Conservation (phyloP, 2,113 vertebrate species). For the Brienomyrus longianalis region DNA sequence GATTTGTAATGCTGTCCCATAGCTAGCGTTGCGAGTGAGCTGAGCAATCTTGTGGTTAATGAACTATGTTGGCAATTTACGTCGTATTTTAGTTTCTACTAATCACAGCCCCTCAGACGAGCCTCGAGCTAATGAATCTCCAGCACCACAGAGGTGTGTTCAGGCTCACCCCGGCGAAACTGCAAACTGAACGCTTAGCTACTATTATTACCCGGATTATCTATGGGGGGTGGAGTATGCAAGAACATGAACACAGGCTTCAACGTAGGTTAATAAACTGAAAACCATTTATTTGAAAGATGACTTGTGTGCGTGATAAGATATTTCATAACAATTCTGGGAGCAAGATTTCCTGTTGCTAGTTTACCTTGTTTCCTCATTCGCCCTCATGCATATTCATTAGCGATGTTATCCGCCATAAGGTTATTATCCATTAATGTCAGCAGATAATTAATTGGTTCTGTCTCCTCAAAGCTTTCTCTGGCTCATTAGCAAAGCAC, state of each 20-base stretch:
- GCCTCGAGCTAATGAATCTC: background rate
- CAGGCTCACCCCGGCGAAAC: background rate
- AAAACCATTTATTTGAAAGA: background rate
- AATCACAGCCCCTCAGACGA: background rate
- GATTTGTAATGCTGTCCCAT: background rate
- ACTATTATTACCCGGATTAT: background rate
- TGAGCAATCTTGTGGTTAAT: background rate
- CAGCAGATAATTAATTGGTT: constrained; percentile 66
- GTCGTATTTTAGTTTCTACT: background rate
- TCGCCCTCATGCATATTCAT: constrained; percentile 60
- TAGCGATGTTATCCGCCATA: constrained; percentile 58
- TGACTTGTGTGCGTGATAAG: background rate
- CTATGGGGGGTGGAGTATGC: background rate
- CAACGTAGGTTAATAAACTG: background rate
- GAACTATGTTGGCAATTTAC: background rate
- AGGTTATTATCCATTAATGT: constrained; percentile 73
- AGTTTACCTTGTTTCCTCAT: constrained; percentile 36
- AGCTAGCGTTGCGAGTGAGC: background rate
- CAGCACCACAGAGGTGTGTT: background rate
- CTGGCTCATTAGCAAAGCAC: constrained; percentile 63
- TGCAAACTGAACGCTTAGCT: background rate
- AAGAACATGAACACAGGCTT: background rate
- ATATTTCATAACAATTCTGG: constrained; percentile 2
- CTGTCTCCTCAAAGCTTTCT: constrained; percentile 59
- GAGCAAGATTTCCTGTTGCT: background rate